Conservation (phyloP, 1,140 invertebrate genomes). For the Drosophila tristis region DNA sequence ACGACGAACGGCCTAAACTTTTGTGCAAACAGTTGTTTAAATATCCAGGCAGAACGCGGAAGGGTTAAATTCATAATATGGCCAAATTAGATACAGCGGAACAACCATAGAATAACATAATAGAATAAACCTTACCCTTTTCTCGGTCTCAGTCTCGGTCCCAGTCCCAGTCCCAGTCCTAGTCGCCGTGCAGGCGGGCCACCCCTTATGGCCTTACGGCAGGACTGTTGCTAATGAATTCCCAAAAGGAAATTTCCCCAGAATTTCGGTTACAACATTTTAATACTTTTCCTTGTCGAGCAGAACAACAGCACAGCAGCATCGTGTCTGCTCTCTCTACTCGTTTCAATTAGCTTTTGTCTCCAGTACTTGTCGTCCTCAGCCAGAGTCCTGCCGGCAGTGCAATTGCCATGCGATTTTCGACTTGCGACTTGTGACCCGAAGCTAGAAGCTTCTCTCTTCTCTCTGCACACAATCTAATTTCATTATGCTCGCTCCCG, state of each 20-base stretch:
- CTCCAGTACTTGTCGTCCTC: neutral
- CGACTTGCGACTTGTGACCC: neutral
- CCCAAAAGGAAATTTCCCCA: constrained; percentile 70
- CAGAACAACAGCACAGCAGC: neutral
- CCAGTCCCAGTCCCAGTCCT: neutral
- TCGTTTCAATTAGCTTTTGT: constrained; percentile 55
- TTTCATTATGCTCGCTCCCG: constrained; percentile 32
- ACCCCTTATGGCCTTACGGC: neutral
- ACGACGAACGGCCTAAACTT: constrained; percentile 59
- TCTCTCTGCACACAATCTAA: constrained; percentile 20
- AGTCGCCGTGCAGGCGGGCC: neutral
- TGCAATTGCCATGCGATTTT: constrained; percentile 13
- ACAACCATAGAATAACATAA: constrained; percentile 74
- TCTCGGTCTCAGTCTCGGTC: constrained; percentile 18
- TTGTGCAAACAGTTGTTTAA: constrained; percentile 82
- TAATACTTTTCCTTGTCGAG: constrained; percentile 73
- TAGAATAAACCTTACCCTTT: constrained; percentile 51
- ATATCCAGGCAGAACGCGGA: constrained; percentile 77
- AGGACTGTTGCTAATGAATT: constrained; percentile 66
- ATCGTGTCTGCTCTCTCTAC: neutral
- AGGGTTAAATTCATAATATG: constrained; percentile 83
- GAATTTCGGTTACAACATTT: constrained; percentile 73
- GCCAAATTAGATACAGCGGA: constrained; percentile 75
- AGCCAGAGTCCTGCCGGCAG: neutral
- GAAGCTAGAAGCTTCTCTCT: neutral